phyloP scores from a whole-genome alignment of 2,888 invertebrate genomes.

The Melanostoma scalare region DNA sequence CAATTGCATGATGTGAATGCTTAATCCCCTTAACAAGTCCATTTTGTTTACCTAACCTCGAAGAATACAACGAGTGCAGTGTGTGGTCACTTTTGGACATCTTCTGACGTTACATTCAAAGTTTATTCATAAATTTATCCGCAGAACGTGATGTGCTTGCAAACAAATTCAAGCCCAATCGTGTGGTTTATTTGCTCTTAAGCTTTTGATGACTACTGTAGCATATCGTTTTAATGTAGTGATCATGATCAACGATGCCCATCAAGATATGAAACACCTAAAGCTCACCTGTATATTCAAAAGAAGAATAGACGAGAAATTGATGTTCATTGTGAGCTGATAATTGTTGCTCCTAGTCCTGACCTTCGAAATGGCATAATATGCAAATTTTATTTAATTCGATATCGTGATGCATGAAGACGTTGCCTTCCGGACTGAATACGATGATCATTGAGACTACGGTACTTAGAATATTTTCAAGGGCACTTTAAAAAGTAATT shows the following conservation, averaged over 20 bases:
- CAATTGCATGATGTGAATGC: conserved; percentile 36
- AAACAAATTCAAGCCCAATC: conserved; percentile 15
- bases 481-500: conserved; percentile 8
- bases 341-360: conserved; percentile 29
- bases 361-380: conserved; percentile 26
- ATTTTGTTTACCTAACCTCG: conserved; percentile 43
- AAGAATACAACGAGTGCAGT: neutral
- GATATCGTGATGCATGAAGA: conserved; percentile 32
- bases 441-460: conserved; percentile 17
- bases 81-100: conserved; percentile 67
- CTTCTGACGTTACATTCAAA: conserved; percentile 40
- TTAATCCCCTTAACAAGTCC: conserved; percentile 15
- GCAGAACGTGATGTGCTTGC: conserved; percentile 54
- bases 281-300: neutral
- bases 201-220: neutral
- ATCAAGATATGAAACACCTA: neutral
- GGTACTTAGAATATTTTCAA: conserved; percentile 20
- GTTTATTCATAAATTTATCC: conserved; percentile 42
- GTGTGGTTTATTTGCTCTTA: conserved; percentile 13
- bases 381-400: conserved; percentile 27
- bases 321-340: neutral
- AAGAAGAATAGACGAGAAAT: conserved; percentile 7
- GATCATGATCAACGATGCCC: conserved; percentile 6
- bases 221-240: neutral
- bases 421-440: conserved; percentile 13